phyloP scores from a whole-genome alignment of 2,113 vertebrate species.

The Myotis lucifugus region DNA sequence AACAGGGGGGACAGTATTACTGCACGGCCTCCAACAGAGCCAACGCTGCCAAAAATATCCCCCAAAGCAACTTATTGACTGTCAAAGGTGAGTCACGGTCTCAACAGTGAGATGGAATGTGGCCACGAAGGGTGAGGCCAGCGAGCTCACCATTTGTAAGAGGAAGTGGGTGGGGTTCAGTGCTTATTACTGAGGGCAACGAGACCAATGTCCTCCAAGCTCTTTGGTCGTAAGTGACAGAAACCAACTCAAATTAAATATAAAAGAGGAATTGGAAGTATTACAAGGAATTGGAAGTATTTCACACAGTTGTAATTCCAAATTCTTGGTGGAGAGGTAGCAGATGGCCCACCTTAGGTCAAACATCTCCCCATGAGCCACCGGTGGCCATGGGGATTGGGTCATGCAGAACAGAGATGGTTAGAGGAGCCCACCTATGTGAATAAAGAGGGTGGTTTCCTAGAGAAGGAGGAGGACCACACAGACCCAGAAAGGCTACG shows the following conservation, averaged over 20 bases:
- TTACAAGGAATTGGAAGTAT: background rate
- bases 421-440: background rate
- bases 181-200: background rate
- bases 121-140: background rate
- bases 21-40: constrained; percentile 73
- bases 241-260: background rate
- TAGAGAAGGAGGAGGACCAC: background rate
- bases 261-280: background rate
- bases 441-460: background rate
- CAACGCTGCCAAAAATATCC: accelerated
- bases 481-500: background rate
- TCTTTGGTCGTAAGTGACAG: background rate
- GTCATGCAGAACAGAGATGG: background rate
- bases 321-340: background rate
- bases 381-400: background rate
- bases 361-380: background rate
- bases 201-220: background rate
- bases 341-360: background rate
- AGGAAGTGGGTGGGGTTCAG: background rate
- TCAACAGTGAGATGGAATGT: accelerated
- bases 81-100: constrained; percentile 66
- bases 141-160: background rate
- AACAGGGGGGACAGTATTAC: constrained; percentile 69
- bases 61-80: constrained; percentile 33
- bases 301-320: background rate